Conservation (phyloP, 92 coral and sea anemone genomes). For the Siderastrea siderea region DNA sequence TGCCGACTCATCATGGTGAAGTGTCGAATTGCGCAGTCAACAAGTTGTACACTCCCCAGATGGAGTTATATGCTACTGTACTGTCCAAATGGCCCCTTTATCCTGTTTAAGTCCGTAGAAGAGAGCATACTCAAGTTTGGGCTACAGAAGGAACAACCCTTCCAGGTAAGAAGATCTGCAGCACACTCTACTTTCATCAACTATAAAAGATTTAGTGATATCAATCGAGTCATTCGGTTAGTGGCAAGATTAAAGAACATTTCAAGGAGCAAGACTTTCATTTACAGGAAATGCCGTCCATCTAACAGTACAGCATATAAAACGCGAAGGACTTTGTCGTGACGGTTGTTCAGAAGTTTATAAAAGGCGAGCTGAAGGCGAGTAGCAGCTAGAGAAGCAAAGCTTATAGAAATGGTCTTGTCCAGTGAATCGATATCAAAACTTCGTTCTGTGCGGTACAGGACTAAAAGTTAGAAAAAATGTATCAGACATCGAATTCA, state of each 20-base stretch:
- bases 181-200: no score
- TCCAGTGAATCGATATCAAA: no score
- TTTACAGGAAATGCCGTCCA: constrained; percentile 46
- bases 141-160: no score
- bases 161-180: background rate
- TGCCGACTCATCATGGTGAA: constrained; percentile 31
- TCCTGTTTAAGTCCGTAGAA: constrained; percentile 32
- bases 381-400: constrained; percentile 29
- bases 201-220: background rate
- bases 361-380: no score
- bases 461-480: no score
- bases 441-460: no score
- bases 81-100: constrained; percentile 15
- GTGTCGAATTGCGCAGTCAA: constrained; percentile 61
- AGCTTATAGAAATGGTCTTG: background rate
- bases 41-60: constrained; percentile 38
- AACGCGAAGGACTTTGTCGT: no score
- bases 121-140: background rate
- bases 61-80: constrained; percentile 68
- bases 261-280: constrained; percentile 12
- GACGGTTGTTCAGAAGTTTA: no score
- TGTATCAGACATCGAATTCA: no score
- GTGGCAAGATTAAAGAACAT: no score
- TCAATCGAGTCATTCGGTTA: background rate
- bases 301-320: constrained; percentile 53